A percentile compares a stretch with the other conserved stretches of the same genome.
phyloP scores from a whole-genome alignment of 2,113 vertebrate genomes.

The Carlito syrichta region DNA sequence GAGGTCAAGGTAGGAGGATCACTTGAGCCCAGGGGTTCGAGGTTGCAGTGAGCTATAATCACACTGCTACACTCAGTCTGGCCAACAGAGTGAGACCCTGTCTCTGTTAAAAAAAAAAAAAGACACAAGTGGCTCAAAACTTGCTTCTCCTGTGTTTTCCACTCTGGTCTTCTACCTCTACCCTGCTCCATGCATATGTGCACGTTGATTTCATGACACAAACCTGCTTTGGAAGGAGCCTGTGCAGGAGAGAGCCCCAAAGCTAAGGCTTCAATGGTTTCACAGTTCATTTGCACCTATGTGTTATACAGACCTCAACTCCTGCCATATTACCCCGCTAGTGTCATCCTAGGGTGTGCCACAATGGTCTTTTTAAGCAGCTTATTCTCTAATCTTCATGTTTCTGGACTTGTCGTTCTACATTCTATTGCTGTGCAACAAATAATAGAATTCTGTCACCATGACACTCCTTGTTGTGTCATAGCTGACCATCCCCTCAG shows the following conservation, averaged over 20 bases:
- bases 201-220: background rate
- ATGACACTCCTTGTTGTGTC: background rate
- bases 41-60: too few relatives aligned
- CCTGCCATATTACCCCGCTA: background rate
- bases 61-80: too few relatives aligned
- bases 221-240: background rate
- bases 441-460: background rate
- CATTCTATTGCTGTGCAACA: background rate
- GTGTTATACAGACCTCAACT: background rate
- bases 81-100: too few relatives aligned
- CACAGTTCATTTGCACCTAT: background rate
- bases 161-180: too few relatives aligned
- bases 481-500: background rate
- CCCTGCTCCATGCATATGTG: too few relatives aligned
- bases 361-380: background rate
- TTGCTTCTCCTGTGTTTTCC: background rate
- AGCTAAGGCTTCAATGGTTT: background rate
- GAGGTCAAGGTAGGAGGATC: too few relatives aligned
- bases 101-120: too few relatives aligned
- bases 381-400: background rate
- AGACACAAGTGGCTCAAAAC: background rate
- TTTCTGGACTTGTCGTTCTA: too few relatives aligned
- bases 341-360: background rate
- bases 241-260: background rate
- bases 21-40: too few relatives aligned